Conservation (phyloP, 2,888 invertebrate species). For the Itoplectis maculator region DNA sequence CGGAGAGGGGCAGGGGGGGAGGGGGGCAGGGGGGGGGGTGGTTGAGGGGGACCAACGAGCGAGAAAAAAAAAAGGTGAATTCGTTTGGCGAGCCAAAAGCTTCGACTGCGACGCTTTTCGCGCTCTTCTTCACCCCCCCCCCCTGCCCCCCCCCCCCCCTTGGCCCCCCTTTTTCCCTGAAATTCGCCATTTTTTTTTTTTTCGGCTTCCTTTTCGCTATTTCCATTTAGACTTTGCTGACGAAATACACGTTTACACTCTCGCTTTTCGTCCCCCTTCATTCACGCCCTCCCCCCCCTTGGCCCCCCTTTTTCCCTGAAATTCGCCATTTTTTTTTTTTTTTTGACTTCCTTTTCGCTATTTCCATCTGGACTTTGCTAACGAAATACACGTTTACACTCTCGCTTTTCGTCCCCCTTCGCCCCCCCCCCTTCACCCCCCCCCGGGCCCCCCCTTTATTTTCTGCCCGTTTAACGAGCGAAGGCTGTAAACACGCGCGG, state of each 20-base stretch:
- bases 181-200: too few species aligned
- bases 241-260: constrained; percentile 62
- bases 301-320: too few species aligned
- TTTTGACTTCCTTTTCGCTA: constrained; percentile 38
- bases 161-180: too few species aligned
- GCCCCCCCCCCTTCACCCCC: too few species aligned
- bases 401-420: too few species aligned
- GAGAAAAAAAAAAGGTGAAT: constrained; percentile 68
- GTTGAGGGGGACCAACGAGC: constrained; percentile 38
- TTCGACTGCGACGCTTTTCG: constrained; percentile 46
- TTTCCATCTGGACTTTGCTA: constrained; percentile 57
- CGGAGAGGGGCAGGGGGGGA: constrained; percentile 53
- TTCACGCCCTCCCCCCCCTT: too few species aligned
- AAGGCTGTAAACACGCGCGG: constrained; percentile 47
- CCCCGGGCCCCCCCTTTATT: constrained; percentile 13
- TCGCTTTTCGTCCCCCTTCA: too few species aligned
- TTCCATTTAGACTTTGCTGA: too few species aligned
- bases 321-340: constrained; percentile 34
- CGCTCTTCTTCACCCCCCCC: constrained; percentile 30
- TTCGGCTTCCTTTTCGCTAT: too few species aligned
- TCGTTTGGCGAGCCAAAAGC: constrained; percentile 66
- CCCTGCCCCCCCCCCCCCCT: constrained; percentile 32
- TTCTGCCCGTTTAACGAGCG: constrained; percentile 45
- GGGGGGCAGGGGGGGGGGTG: constrained; percentile 25
- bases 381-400: constrained; percentile 24